Percentiles rank a stretch among this genome's conserved stretches.
Evolutionary conservation across 1,140 invertebrate species (phyloP).

Genomic region (Ctenoplectra terminalis): DNA sequence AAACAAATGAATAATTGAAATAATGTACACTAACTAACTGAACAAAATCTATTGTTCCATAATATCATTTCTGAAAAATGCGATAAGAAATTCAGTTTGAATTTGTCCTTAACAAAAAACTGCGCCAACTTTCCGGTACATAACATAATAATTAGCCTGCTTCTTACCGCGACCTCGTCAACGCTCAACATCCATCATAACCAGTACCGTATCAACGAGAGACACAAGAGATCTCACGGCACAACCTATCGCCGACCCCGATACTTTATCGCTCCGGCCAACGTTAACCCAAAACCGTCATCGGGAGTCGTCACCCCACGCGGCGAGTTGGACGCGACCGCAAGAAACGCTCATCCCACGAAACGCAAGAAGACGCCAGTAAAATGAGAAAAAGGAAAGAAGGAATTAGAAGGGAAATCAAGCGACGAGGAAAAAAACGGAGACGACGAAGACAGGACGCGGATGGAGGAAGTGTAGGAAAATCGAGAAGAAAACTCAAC

Average conservation of each 20-base stretch:
- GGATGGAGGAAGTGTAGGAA: constrained; percentile 50
- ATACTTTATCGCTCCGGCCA: not conserved
- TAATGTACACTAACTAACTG: no score
- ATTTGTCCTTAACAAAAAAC: no score
- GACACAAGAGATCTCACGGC: no score
- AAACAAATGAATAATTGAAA: no score
- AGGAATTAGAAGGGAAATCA: constrained; percentile 58
- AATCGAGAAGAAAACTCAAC: constrained; percentile 60
- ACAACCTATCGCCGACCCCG: not conserved
- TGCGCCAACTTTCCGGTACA: no score
- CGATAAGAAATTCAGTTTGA: no score
- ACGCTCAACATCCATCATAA: no score
- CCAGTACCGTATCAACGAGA: no score
- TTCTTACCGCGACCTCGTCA: no score
- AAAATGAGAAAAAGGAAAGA: constrained; percentile 28
- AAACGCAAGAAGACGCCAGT: not conserved
- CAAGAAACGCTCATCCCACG: not conserved
- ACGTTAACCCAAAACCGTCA: not conserved
- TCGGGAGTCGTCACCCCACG: not conserved
- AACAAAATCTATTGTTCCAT: no score
- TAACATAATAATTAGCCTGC: no score
- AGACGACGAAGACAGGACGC: constrained; percentile 7
- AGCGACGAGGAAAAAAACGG: constrained; percentile 45
- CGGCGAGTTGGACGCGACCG: not conserved
- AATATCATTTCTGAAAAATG: no score